A percentile compares a stretch with the other conserved stretches of the same genome.
phyloP scores from a whole-genome alignment of 2,113 vertebrate genomes.

The Rhinoderma darwinii region DNA sequence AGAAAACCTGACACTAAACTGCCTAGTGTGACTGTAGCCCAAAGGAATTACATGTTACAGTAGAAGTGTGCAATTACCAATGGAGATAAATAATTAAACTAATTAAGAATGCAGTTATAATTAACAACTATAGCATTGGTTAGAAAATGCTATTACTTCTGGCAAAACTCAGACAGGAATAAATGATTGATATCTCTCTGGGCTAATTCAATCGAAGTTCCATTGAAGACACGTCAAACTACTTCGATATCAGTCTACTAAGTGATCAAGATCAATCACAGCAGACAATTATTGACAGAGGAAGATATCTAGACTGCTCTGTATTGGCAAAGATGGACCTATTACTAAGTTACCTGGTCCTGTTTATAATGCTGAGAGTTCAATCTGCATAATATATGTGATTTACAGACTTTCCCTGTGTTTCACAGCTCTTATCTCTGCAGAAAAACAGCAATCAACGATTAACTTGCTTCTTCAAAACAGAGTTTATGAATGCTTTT shows the following conservation, averaged over 20 bases:
- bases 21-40: too few species aligned
- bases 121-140: not conserved
- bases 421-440: constrained; percentile 19
- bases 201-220: not conserved
- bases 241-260: not conserved
- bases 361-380: not conserved
- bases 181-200: constrained; percentile 17
- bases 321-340: constrained; percentile 26
- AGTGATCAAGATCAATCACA: constrained; percentile 12
- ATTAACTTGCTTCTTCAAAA: constrained; percentile 38
- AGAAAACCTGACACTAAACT: too few species aligned
- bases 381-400: constrained; percentile 24
- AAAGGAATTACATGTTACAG: not conserved
- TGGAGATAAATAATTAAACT: not conserved
- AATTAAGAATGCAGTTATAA: not conserved
- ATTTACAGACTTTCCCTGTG: constrained; percentile 30
- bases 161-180: not conserved
- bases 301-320: not conserved
- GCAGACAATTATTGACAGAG: not conserved
- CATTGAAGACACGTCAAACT: not conserved
- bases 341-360: not conserved
- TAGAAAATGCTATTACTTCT: not conserved
- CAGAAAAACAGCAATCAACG: constrained; percentile 19
- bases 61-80: not conserved
- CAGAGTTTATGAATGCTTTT: constrained; percentile 32